Evolutionary conservation across 2,888 invertebrate species (phyloP).

Genomic region (Lordiphosa andalusiaca): DNA sequence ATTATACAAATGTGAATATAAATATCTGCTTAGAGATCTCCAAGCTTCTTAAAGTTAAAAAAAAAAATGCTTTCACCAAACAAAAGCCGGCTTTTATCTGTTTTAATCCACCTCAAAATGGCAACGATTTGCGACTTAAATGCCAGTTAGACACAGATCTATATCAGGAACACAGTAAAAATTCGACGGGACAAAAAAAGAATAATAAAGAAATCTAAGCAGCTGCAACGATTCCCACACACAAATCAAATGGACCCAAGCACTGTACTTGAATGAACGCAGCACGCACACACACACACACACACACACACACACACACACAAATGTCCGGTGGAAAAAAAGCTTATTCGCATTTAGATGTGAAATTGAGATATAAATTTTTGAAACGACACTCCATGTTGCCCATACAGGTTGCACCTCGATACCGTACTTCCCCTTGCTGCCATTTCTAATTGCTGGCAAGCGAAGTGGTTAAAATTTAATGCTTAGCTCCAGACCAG

Average conservation of each 20-base stretch:
- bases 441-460: conserved; percentile 30
- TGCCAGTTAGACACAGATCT: conserved; percentile 44
- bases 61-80: conserved; percentile 1
- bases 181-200: conserved; percentile 19
- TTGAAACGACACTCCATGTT: conserved; percentile 62
- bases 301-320: conserved; percentile 5
- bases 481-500: conserved; percentile 30
- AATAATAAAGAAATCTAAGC: conserved; percentile 56
- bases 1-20: not conserved
- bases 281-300: conserved; percentile 14
- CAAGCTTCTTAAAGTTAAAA: not conserved
- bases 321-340: conserved; percentile 30
- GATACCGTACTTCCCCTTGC: conserved; percentile 3
- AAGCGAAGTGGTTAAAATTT: conserved; percentile 46
- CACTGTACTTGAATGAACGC: conserved; percentile 31
- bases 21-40: not conserved
- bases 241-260: conserved; percentile 66
- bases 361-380: conserved; percentile 75
- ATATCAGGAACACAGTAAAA: conserved; percentile 13
- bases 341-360: conserved; percentile 75
- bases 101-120: conserved; percentile 9
- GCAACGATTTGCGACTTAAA: conserved; percentile 32
- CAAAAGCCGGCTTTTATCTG: conserved; percentile 2
- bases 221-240: conserved; percentile 68
- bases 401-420: conserved; percentile 22